Evolutionary conservation across 2,797 vertebrate species (phyloP).

Genomic region (Otus scops): DNA sequence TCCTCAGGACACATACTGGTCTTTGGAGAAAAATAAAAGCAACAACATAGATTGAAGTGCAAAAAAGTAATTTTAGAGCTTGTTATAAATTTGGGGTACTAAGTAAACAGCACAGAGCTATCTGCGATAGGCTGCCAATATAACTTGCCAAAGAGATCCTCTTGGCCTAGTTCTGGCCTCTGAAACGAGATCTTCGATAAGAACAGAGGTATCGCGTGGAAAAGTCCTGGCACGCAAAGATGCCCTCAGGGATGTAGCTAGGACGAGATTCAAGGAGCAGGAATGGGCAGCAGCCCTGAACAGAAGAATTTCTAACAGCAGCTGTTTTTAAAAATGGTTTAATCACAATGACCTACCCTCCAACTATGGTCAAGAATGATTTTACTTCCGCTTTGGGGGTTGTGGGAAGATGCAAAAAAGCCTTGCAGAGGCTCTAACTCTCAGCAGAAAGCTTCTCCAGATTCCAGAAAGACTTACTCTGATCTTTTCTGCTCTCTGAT

Average conservation of each 20-base stretch:
- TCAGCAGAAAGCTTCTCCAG: neutral
- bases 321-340: neutral
- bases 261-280: neutral
- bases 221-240: neutral
- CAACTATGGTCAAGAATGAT: neutral
- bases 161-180: neutral
- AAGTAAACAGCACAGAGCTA: neutral
- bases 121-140: neutral
- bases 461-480: neutral
- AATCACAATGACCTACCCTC: neutral
- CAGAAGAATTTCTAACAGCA: neutral
- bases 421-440: neutral
- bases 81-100: neutral
- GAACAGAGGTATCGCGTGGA: neutral
- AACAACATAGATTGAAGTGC: neutral
- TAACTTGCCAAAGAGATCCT: neutral
- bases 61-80: neutral
- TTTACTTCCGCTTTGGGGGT: neutral
- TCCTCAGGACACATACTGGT: neutral
- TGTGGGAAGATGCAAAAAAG: neutral
- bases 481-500: neutral
- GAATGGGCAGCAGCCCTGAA: neutral
- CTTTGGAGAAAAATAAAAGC: conserved; percentile 22
- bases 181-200: neutral
- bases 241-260: neutral